Evolutionary conservation across 2,888 invertebrate species (phyloP).

Genomic region (Lissonota sp.): DNA sequence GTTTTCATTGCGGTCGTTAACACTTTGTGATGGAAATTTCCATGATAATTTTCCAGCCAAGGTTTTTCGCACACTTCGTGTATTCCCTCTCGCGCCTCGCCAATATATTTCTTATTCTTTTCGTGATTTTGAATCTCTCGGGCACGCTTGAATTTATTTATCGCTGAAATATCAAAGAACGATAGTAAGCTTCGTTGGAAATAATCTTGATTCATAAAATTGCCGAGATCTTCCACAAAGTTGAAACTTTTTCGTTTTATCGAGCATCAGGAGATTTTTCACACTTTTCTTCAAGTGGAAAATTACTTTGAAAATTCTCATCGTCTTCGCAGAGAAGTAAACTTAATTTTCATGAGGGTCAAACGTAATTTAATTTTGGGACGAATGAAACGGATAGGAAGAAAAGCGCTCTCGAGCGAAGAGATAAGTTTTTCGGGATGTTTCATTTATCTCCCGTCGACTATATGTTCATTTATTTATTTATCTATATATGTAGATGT

Average conservation of each 20-base stretch:
- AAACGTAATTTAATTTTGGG: slow-evolving; percentile 19
- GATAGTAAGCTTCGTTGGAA: too few species aligned
- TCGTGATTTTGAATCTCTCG: slow-evolving; percentile 10
- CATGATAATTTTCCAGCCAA: slow-evolving; percentile 60
- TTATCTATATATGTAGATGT: too few species aligned
- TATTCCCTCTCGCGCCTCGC: slow-evolving; percentile 8
- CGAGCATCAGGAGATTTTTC: too few species aligned
- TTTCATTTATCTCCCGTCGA: not conserved
- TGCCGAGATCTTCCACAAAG: too few species aligned
- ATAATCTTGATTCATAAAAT: not conserved
- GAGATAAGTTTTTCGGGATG: slow-evolving; percentile 5
- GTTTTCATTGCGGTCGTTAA: too few species aligned
- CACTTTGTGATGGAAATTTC: slow-evolving; percentile 56
- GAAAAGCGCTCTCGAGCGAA: slow-evolving; percentile 12
- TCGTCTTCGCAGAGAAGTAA: not conserved
- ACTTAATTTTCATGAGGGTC: slow-evolving; percentile 7
- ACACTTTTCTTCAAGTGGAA: too few species aligned
- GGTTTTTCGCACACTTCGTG: not conserved
- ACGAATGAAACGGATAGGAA: slow-evolving; percentile 16
- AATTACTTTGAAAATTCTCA: not conserved
- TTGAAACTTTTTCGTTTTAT: too few species aligned
- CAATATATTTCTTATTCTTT: slow-evolving; percentile 31
- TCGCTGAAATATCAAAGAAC: not conserved
- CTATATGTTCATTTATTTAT: too few species aligned
- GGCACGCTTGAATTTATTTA: slow-evolving; percentile 37